A percentile compares a stretch with the other conserved stretches of the same genome.
phyloP scores from a whole-genome alignment of 1,140 invertebrate species.

The Anastrepha obliqua region DNA sequence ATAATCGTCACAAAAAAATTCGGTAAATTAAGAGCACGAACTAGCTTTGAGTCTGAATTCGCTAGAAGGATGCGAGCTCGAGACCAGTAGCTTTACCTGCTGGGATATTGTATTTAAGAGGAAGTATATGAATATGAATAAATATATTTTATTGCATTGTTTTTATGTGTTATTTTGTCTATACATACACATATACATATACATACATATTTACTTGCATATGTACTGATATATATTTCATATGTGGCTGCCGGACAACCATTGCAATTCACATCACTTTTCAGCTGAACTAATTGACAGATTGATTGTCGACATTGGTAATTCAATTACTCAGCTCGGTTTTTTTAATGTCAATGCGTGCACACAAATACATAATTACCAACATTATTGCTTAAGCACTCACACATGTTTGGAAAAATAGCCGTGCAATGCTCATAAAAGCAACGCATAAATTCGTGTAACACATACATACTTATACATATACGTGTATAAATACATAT shows the following conservation, averaged over 20 bases:
- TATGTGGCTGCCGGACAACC: background rate
- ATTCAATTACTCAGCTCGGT: conserved; percentile 55
- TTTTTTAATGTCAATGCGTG: background rate
- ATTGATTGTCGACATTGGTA: conserved; percentile 57
- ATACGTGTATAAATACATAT: background rate
- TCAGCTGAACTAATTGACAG: conserved; percentile 55
- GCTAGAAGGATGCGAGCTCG: too few relatives aligned
- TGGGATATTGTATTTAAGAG: too few relatives aligned
- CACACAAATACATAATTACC: conserved; percentile 18
- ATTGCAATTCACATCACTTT: conserved; percentile 53
- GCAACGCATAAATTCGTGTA: background rate
- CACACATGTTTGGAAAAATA: background rate
- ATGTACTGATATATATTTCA: background rate
- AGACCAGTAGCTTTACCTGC: too few relatives aligned
- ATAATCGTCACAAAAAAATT: too few relatives aligned
- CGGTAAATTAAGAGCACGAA: too few relatives aligned
- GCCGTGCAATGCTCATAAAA: background rate
- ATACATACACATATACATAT: background rate
- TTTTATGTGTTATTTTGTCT: background rate
- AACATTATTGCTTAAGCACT: background rate
- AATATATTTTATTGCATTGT: too few relatives aligned
- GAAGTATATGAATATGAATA: too few relatives aligned
- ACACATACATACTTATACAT: background rate
- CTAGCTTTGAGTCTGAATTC: too few relatives aligned
- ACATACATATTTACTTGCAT: background rate